Percentiles rank a stretch among this genome's conserved stretches.
Evolutionary conservation across 2,888 invertebrate genomes (phyloP).

Genomic region (Autographa pulchrina): DNA sequence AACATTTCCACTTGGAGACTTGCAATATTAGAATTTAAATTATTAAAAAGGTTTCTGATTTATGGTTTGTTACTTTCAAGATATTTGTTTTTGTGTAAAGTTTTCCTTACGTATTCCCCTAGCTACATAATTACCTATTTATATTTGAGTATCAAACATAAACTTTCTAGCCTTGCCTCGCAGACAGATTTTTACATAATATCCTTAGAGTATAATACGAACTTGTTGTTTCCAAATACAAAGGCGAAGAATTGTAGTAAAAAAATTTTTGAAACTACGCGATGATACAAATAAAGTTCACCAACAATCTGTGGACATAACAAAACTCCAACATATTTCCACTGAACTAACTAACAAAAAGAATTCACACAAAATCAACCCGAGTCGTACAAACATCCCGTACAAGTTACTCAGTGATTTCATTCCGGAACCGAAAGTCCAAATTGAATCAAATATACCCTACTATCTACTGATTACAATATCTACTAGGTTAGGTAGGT

Average conservation of each 20-base stretch:
- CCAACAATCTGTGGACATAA: constrained; percentile 33
- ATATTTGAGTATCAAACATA: constrained; percentile 18
- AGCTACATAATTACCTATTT: constrained; percentile 24
- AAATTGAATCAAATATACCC: constrained; percentile 80
- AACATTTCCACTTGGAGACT: constrained; percentile 63
- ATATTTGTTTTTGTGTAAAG: constrained; percentile 11
- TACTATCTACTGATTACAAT: constrained; percentile 74
- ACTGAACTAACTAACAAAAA: constrained; percentile 40
- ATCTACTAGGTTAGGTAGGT: constrained; percentile 75
- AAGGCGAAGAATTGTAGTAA: background rate
- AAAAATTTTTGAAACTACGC: constrained; percentile 20
- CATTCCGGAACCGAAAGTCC: constrained; percentile 63
- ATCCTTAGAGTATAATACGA: background rate
- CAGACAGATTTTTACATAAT: background rate
- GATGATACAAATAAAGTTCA: constrained; percentile 46
- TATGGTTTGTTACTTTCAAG: constrained; percentile 35
- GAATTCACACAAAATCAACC: constrained; percentile 53
- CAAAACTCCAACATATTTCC: constrained; percentile 52
- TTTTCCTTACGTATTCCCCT: constrained; percentile 5
- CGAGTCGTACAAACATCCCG: constrained; percentile 51
- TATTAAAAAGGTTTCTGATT: constrained; percentile 61
- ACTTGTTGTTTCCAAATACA: background rate
- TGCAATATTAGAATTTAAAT: constrained; percentile 66
- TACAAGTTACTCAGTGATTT: constrained; percentile 60
- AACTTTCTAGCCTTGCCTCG: background rate